phyloP scores from a whole-genome alignment of 2,113 vertebrate species.

The Entelurus aequoreus region DNA sequence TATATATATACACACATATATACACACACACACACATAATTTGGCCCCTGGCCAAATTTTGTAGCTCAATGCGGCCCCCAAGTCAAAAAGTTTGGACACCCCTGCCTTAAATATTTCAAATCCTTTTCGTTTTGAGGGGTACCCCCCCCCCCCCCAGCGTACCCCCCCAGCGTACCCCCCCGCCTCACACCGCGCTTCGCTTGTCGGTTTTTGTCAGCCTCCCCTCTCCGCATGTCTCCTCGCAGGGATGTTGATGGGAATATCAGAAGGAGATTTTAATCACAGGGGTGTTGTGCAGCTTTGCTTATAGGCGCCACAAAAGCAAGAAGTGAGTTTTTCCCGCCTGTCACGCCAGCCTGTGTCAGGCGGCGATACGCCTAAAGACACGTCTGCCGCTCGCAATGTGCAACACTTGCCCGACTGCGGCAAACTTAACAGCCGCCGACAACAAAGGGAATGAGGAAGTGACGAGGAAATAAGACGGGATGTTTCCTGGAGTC shows the following conservation, averaged over 20 bases:
- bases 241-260: constrained; percentile 91
- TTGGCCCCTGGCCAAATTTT: too few species aligned
- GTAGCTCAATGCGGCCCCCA: too few species aligned
- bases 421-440: constrained; percentile 86
- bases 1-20: too few species aligned
- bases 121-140: constrained; percentile 50
- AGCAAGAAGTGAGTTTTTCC: constrained; percentile 85
- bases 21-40: too few species aligned
- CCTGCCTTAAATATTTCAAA: constrained; percentile 69
- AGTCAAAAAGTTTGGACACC: too few species aligned
- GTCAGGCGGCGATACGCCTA: constrained; percentile 90
- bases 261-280: constrained; percentile 96
- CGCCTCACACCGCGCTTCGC: constrained; percentile 55
- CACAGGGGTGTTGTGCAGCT: constrained; percentile 87
- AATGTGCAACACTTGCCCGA: constrained; percentile 82
- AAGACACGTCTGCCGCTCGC: constrained; percentile 89
- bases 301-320: constrained; percentile 86
- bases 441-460: constrained; percentile 91
- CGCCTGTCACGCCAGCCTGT: constrained; percentile 85
- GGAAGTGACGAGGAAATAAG: constrained; percentile 80
- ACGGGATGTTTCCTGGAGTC: constrained; percentile 84
- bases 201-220: constrained; percentile 76
- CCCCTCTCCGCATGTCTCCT: constrained; percentile 76
- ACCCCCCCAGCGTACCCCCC: constrained; percentile 18
- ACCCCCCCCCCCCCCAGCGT: not conserved